Evolutionary conservation across 2,888 invertebrate species (phyloP), one percentile per base, ranked within the genome.

Genomic region (Xiphydria camelus): DNA sequence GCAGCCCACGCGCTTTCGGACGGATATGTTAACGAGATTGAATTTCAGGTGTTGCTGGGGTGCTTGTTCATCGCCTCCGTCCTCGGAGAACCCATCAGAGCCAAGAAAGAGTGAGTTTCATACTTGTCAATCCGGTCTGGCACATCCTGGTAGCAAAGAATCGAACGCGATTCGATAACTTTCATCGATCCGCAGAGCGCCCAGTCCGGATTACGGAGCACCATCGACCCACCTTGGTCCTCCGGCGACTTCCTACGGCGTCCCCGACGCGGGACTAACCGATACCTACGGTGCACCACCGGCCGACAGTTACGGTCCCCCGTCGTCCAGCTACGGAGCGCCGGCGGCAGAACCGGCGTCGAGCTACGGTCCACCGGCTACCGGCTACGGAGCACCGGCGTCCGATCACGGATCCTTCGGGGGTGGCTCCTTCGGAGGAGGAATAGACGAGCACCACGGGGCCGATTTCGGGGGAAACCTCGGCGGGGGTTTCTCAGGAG

Each of bases 31-130:
- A n/a, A n/a, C n/a, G n/a, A n/a, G n/a, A n/a, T n/a, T n/a, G n/a
- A n/a, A n/a, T 79, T 78, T 47, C 78, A 86, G 86, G 73, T 84
- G 68, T 76, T 82, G 70, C 76, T 83, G 62, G 81, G 80, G 72
- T 78, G 82, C 67, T 77, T 81, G 54, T 77, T 81, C 58, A 77
- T 81, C 57, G 80, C 78, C 60, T 76, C 78, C 44, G 65, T 73
- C 18, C 57, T 64, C 18, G 68, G 64, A 44, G 71, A 71, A 31
- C 73, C 75, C n/a, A 66, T 73, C 48, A 64, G 71, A 47, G 48
- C 45, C 22, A 74, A 74, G 40, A 71, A 70, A 64, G 69, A 72
- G 75, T 75, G 49, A 70, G 14, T 14, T 12, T 41, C 9, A 10
- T 45, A 4, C 14, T 26, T n/a, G n/a, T n/a, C n/a, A n/a, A n/a